Evolutionary conservation across 2,888 invertebrate species (phyloP).

Genomic region (Brachyopa scutellaris): DNA sequence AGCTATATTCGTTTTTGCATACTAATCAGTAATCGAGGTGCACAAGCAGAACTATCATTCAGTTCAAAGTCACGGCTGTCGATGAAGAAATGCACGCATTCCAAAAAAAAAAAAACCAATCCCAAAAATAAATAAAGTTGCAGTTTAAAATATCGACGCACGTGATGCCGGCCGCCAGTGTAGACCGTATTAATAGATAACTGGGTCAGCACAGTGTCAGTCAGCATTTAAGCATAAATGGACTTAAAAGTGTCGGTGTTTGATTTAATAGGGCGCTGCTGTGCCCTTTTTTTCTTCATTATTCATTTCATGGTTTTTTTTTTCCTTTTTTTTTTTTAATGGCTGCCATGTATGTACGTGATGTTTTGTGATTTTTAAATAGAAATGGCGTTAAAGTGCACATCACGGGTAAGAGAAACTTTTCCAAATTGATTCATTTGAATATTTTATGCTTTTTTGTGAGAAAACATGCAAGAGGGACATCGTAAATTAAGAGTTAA

Average conservation of each 20-base stretch:
- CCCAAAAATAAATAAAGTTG: conserved; percentile 7
- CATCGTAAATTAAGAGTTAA: too few relatives aligned
- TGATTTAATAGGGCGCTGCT: conserved; percentile 40
- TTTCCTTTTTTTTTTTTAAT: conserved; percentile 22
- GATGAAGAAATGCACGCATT: conserved; percentile 30
- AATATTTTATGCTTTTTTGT: conserved; percentile 18
- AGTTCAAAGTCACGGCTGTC: conserved; percentile 66
- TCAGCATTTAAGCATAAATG: conserved; percentile 33
- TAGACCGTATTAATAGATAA: conserved; percentile 15
- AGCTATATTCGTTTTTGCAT: conserved; percentile 50
- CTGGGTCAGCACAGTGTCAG: too few relatives aligned
- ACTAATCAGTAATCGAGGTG: conserved; percentile 52
- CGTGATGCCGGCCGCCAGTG: conserved; percentile 7
- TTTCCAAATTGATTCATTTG: conserved; percentile 35
- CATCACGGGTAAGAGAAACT: not conserved
- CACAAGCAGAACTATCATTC: not conserved
- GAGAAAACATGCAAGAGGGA: too few relatives aligned
- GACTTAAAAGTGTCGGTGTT: conserved; percentile 34
- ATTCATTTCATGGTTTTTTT: conserved; percentile 17
- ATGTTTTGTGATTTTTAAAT: conserved; percentile 47
- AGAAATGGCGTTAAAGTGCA: conserved; percentile 3
- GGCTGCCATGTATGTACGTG: conserved; percentile 48
- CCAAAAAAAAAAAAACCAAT: conserved; percentile 35
- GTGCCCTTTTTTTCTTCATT: conserved; percentile 46
- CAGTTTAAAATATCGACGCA: conserved; percentile 15